phyloP scores from a whole-genome alignment of 2,797 vertebrate species.

The Odontamblyopus lacepedii region DNA sequence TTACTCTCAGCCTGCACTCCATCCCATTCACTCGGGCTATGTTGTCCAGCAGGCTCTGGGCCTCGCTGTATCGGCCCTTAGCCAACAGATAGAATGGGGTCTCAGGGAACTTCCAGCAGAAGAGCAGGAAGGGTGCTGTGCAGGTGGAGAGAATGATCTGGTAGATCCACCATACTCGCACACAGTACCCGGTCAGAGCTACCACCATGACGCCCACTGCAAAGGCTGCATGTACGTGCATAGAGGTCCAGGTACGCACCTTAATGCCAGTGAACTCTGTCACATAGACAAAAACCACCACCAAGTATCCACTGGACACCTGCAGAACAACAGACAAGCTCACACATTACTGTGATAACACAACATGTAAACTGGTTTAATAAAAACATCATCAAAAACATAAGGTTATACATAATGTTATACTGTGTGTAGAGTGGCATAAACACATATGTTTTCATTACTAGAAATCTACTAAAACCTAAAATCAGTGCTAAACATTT shows the following conservation, averaged over 20 bases:
- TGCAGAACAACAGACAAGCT: constrained; percentile 42
- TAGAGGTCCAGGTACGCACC: constrained; percentile 91
- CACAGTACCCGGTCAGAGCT: constrained; percentile 87
- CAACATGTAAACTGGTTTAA: neutral
- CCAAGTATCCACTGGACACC: constrained; percentile 91
- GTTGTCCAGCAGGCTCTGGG: constrained; percentile 81
- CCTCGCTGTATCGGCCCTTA: constrained; percentile 80
- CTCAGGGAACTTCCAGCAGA: constrained; percentile 94
- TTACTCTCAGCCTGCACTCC: constrained; percentile 74
- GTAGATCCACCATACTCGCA: constrained; percentile 91
- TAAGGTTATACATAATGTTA: neutral
- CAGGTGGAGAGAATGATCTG: constrained; percentile 87
- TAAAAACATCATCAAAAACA: neutral
- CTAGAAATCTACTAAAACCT: neutral
- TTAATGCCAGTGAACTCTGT: constrained; percentile 91
- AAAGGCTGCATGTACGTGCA: constrained; percentile 93
- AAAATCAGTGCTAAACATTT: neutral
- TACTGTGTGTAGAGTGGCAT: neutral
- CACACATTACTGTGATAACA: neutral
- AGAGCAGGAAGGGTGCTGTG: constrained; percentile 88
- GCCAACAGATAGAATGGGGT: constrained; percentile 93
- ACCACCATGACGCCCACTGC: constrained; percentile 89
- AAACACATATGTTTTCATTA: constrained; percentile 7
- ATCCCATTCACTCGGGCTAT: constrained; percentile 86
- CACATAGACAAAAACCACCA: constrained; percentile 94